A percentile compares a stretch with the other conserved stretches of the same genome.
Conservation (phyloP, 2,113 vertebrate species). For the Acrocephalus kingi region DNA sequence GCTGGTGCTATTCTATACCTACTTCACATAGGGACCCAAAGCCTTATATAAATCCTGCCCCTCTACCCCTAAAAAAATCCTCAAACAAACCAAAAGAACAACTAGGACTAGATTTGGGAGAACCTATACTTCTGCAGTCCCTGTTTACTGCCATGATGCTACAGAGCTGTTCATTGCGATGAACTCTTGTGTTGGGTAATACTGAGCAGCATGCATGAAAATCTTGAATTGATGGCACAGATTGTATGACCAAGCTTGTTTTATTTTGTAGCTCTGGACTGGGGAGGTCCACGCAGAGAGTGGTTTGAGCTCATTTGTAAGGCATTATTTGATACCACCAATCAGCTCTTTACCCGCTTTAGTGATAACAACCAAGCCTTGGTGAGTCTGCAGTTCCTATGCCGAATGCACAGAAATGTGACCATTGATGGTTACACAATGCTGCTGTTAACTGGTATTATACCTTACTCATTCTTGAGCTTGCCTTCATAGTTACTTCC, state of each 20-base stretch:
- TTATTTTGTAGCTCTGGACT: conserved; percentile 88
- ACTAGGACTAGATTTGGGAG: not conserved
- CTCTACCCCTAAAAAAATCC: not conserved
- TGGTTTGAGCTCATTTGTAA: conserved; percentile 98
- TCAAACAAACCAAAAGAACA: not conserved
- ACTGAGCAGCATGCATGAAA: not conserved
- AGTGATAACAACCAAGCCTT: conserved; percentile 97
- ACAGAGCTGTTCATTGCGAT: not conserved
- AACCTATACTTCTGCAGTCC: not conserved
- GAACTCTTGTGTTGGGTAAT: not conserved
- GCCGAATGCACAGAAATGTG: not conserved
- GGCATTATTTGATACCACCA: conserved; percentile 93
- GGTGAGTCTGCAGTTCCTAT: conserved; percentile 72
- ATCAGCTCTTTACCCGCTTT: conserved; percentile 93
- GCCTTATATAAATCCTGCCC: not conserved
- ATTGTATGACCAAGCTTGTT: not conserved
- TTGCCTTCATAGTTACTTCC: not conserved
- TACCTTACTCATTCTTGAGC: not conserved
- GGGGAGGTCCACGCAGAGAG: conserved; percentile 96
- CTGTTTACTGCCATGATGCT: not conserved
- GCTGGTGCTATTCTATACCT: not conserved
- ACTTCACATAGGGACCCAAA: not conserved
- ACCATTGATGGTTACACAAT: not conserved
- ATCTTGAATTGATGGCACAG: not conserved
- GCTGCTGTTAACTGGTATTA: not conserved